Base-by-base conservation (phyloP, 2,888 invertebrate genomes). In the Spilosoma lubricipeda region DNA sequence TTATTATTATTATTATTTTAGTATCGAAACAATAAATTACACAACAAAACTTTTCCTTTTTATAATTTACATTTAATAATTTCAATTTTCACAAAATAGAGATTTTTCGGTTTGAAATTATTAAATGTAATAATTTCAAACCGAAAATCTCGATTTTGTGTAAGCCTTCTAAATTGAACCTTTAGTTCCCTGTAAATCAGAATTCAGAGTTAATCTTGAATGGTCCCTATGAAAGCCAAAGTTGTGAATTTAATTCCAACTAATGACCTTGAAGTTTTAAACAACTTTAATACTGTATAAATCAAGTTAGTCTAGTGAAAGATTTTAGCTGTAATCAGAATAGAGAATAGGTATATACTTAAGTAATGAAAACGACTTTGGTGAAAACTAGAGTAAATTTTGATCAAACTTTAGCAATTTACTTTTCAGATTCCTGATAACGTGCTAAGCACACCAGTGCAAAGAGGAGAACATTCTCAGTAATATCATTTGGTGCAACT, bases 401-500 rank as follows among this genome's bases (percentile, higher is more conserved):
- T 83, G 77, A 77, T 80, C 77, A 80, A 77, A 45, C 65, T 67
- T 27, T 74, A 68, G 74, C 70, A 78, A 78, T 83, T 76, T 75
- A 56, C 70, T 81, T 71, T 80, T 81, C 68, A 73, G 70, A 73
- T 77, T 71, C 36, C 76, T 70, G 71, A 73, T 79, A 82, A 76
- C 76, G 70, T 80, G 75, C 39, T 77, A 79, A 79, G 75, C 70
- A 77, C 77, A 82, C 76, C 69, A 27, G 80, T 81, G 82, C 79
- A 84, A 85, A 83, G 80, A 81, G 82, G 82, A 82, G 83, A 88
- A 87, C 52, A 84, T 82, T 80, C 81, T 76, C 67, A 63, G 81
- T 85, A 85, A 85, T 86, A 82, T 80, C 83, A 85, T 87, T 88
- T 85, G 80, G 79, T 85, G 82, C 85, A 86, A 80, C 84, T 84